Conservation (phyloP, 2,888 invertebrate genomes). For the Leptogaster cylindrica region DNA sequence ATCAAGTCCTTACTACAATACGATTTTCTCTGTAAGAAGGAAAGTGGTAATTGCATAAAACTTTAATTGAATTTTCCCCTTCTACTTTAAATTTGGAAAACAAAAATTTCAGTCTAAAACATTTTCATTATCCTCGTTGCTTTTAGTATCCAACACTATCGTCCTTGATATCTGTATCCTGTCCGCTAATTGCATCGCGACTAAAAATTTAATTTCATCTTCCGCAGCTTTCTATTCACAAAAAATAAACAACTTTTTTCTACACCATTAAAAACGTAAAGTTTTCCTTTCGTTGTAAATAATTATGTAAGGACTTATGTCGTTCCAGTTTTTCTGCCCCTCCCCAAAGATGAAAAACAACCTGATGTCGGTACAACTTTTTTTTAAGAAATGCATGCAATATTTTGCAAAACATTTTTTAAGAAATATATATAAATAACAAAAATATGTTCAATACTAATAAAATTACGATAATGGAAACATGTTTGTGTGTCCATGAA, state of each 20-base stretch:
- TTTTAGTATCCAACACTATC: not conserved
- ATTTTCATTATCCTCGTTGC: not conserved
- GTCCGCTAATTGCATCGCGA: constrained; percentile 23
- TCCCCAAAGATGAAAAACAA: too few species aligned
- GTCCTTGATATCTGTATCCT: constrained; percentile 16
- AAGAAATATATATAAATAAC: too few species aligned
- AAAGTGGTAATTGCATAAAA: too few species aligned
- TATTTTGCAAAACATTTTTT: too few species aligned
- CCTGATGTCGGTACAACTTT: too few species aligned
- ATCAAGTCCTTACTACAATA: too few species aligned
- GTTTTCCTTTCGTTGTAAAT: constrained; percentile 13
- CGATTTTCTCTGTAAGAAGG: too few species aligned
- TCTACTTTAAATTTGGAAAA: not conserved
- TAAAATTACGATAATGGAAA: constrained; percentile 27
- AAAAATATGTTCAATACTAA: constrained; percentile 5
- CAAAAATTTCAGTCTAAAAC: not conserved
- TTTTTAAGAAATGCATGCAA: too few species aligned
- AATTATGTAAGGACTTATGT: too few species aligned
- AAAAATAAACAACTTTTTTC: constrained; percentile 12
- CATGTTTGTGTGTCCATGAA: constrained; percentile 10
- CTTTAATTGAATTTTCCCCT: constrained; percentile 3
- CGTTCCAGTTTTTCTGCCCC: too few species aligned
- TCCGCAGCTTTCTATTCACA: constrained; percentile 23
- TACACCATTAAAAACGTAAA: constrained; percentile 19
- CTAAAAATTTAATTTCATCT: constrained; percentile 32